These are phyloP conservation scores for Chelmon rostratus DNA, from an alignment of 2,797 vertebrate species.

Conservation along the genomic window DNA sequence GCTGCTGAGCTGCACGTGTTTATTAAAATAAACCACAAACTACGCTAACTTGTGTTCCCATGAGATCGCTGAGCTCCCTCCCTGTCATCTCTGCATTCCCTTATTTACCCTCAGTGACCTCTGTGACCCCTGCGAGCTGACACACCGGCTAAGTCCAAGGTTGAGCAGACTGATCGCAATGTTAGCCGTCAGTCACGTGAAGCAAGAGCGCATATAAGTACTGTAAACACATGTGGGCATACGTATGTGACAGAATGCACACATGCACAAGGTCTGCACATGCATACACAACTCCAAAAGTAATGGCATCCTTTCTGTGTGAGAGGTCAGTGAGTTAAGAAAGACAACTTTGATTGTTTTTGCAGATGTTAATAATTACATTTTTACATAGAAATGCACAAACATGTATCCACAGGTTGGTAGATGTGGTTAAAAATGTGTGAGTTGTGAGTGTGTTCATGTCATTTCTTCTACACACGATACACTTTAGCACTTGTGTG, in stretches of 20 bases:
- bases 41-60: neutral
- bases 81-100: constrained; percentile 46
- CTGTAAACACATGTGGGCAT: constrained; percentile 46
- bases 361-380: constrained; percentile 16
- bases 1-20: neutral
- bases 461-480: constrained; percentile 5
- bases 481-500: neutral
- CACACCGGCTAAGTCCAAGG: constrained; percentile 67
- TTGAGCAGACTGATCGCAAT: constrained; percentile 48
- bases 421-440: constrained; percentile 10
- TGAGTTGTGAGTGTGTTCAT: constrained; percentile 14
- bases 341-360: constrained; percentile 28
- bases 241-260: constrained; percentile 29
- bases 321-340: constrained; percentile 54
- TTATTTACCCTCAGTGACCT: constrained; percentile 70
- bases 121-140: constrained; percentile 49
- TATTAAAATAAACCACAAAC: constrained; percentile 9
- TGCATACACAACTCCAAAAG: constrained; percentile 18
- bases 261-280: neutral
- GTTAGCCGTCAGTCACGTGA: constrained; percentile 44
- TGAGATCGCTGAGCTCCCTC: constrained; percentile 14
- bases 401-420: constrained; percentile 8
- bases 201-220: constrained; percentile 3
- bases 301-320: constrained; percentile 37
- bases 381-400: constrained; percentile 10